Conservation (phyloP, 2,113 vertebrate genomes). For the Oryzias woworae region DNA sequence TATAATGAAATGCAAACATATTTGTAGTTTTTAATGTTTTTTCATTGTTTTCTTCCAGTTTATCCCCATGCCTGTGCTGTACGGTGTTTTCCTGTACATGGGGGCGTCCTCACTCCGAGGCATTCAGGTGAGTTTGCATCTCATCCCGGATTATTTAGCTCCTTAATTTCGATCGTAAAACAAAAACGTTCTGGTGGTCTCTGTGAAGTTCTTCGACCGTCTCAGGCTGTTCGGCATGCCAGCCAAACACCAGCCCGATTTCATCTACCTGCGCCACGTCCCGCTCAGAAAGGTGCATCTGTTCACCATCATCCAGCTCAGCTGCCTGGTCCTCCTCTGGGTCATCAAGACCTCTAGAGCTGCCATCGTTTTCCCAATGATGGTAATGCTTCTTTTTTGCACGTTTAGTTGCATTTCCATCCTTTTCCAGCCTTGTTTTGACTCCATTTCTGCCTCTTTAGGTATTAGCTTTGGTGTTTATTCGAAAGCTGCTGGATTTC, state of each 20-base stretch:
- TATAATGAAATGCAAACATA: too few relatives aligned
- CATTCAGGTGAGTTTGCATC: constrained; percentile 87
- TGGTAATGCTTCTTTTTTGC: constrained; percentile 78
- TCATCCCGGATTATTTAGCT: background rate
- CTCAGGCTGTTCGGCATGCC: constrained; percentile 95
- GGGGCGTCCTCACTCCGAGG: constrained; percentile 97
- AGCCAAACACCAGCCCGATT: constrained; percentile 97
- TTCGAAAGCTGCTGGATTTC: constrained; percentile 95
- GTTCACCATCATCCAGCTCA: constrained; percentile 95
- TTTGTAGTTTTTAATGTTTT: background rate
- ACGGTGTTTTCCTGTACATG: constrained; percentile 99
- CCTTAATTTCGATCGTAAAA: background rate
- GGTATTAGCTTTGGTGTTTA: constrained; percentile 96
- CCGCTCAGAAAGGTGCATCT: constrained; percentile 97
- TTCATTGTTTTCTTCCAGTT: constrained; percentile 74
- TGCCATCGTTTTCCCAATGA: constrained; percentile 99
- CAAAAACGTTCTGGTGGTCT: background rate
- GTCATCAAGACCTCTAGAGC: constrained; percentile 96
- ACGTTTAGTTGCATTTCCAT: background rate
- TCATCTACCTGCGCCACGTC: constrained; percentile 97
- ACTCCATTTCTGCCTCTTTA: constrained; percentile 47
- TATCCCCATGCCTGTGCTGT: constrained; percentile 98
- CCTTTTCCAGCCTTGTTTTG: constrained; percentile 6
- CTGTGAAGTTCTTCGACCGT: constrained; percentile 91
- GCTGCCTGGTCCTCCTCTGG: constrained; percentile 92